Percentiles rank a stretch among this genome's conserved stretches.
Evolutionary conservation across 2,797 vertebrate species (phyloP).

Genomic region (Mastacembelus armatus): DNA sequence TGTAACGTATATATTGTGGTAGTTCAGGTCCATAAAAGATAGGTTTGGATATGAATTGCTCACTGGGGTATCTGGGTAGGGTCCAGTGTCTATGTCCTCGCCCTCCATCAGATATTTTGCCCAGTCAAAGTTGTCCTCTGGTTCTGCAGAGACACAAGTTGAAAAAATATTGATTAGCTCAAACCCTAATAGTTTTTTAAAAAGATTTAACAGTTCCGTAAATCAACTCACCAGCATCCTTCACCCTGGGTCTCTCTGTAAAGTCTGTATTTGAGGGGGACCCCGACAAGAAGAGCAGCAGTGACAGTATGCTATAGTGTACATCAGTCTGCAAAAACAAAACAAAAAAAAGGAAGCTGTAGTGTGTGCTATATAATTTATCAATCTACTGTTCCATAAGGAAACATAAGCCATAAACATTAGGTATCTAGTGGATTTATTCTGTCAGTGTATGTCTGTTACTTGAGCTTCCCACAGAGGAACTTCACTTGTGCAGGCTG

Average conservation of each 20-base stretch:
- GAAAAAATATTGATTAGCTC: background rate
- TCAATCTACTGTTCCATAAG: too few relatives aligned
- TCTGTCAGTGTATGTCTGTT: too few relatives aligned
- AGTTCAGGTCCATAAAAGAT: background rate
- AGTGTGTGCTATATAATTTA: background rate
- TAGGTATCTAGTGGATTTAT: too few relatives aligned
- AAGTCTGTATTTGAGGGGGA: constrained; percentile 92
- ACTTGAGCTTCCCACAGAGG: too few relatives aligned
- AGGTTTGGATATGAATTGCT: constrained; percentile 71
- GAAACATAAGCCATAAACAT: background rate
- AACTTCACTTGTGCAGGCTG: too few relatives aligned
- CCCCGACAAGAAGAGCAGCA: constrained; percentile 91
- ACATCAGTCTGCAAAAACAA: constrained; percentile 78
- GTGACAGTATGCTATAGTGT: constrained; percentile 91
- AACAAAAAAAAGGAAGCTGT: background rate
- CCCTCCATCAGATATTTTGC: constrained; percentile 93
- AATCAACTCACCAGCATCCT: constrained; percentile 87
- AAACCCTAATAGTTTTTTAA: background rate
- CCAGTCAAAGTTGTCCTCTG: constrained; percentile 94
- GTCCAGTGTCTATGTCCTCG: constrained; percentile 89
- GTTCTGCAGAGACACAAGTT: constrained; percentile 76
- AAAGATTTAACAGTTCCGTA: background rate
- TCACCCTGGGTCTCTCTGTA: constrained; percentile 90
- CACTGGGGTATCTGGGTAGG: constrained; percentile 90
- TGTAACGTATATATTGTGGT: background rate